Conservation (phyloP, 2,113 vertebrate species). For the Burhinus bistriatus region DNA sequence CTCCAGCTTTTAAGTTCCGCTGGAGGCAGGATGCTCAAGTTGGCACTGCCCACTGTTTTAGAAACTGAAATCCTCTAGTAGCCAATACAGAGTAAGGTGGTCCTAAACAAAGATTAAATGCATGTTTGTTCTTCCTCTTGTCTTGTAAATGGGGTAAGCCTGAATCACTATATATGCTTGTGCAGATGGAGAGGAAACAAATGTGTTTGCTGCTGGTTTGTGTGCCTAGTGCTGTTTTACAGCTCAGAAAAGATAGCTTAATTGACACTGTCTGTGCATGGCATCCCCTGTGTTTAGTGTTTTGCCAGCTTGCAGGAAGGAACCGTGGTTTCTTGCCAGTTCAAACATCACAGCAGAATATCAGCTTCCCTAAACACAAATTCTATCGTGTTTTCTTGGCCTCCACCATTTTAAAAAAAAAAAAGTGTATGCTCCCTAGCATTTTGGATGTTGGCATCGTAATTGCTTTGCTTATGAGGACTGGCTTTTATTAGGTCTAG, state of each 20-base stretch:
- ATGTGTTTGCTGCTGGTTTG: constrained; percentile 10
- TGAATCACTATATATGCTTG: background rate
- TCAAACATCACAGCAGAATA: background rate
- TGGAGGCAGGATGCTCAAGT: background rate
- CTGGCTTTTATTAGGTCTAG: background rate
- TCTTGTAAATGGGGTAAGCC: background rate
- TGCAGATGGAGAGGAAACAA: constrained; percentile 21
- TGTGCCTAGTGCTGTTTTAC: constrained; percentile 16
- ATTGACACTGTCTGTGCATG: constrained; percentile 20
- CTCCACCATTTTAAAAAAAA: background rate
- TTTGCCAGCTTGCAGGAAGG: constrained; percentile 44
- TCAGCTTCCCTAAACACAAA: constrained; percentile 11
- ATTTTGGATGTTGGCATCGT: background rate
- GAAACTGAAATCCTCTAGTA: background rate
- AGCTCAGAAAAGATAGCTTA: constrained; percentile 41
- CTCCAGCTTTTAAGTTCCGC: background rate
- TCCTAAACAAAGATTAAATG: background rate
- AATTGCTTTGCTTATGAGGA: background rate
- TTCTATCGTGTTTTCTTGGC: background rate
- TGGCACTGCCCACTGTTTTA: background rate
- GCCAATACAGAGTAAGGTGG: background rate
- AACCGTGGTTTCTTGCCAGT: background rate
- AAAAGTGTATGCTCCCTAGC: background rate
- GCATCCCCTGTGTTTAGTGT: background rate
- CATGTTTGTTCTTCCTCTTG: background rate